phyloP scores from a whole-genome alignment of 2,888 invertebrate genomes.

The Mimachlamys varia region DNA sequence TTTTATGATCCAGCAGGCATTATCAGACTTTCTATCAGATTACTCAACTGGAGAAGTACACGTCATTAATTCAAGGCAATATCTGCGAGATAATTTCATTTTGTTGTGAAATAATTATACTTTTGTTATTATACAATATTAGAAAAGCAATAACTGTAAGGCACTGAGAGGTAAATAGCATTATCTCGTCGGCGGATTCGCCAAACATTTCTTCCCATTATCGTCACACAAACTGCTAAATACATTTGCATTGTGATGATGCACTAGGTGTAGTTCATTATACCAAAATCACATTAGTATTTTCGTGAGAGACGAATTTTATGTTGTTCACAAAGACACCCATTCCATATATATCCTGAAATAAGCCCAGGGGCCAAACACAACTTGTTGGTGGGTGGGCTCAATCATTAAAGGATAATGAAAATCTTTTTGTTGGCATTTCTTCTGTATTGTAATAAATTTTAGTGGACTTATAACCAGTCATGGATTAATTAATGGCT shows the following conservation, averaged over 20 bases:
- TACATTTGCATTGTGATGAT: not conserved
- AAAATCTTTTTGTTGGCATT: too few species aligned
- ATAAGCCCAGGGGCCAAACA: too few species aligned
- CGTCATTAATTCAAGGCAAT: not conserved
- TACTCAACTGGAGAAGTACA: not conserved
- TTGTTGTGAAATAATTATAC: slow-evolving; percentile 18
- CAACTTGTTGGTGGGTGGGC: too few species aligned
- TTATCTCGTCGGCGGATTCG: not conserved
- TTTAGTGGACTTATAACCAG: too few species aligned
- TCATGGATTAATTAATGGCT: too few species aligned
- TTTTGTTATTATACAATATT: not conserved
- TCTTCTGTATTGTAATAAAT: too few species aligned
- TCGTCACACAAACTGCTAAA: not conserved
- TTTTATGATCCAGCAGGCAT: not conserved
- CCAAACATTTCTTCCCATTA: slow-evolving; percentile 14
- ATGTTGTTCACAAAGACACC: not conserved
- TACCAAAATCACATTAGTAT: not conserved
- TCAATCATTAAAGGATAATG: too few species aligned
- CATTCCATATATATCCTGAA: too few species aligned
- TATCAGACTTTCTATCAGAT: not conserved
- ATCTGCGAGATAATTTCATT: slow-evolving; percentile 28
- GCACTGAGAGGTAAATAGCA: not conserved
- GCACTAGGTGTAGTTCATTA: not conserved
- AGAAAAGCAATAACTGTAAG: not conserved
- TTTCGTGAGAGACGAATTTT: not conserved